These are phyloP conservation scores for Campoletis raptor DNA, from an alignment of 2,888 invertebrate genomes.

Conservation along the genomic window DNA sequence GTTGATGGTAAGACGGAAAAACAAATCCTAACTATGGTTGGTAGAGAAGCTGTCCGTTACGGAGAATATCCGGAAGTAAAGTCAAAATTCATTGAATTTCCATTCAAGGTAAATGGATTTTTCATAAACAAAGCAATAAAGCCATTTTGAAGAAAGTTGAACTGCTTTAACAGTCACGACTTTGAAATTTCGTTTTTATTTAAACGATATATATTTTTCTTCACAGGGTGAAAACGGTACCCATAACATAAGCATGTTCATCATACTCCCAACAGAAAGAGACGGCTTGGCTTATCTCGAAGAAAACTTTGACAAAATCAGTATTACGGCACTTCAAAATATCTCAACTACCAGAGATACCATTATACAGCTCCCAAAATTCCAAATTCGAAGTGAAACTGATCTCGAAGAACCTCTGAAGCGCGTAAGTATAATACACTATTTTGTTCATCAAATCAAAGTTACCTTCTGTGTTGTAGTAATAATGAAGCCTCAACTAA, in stretches of 20 bases:
- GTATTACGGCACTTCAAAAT: neutral
- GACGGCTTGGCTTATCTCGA: slow-evolving; percentile 27
- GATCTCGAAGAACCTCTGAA: too few species aligned
- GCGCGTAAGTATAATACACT: too few species aligned
- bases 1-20: slow-evolving; percentile 86
- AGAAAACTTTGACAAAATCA: slow-evolving; percentile 40
- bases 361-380: slow-evolving; percentile 12
- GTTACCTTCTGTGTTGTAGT: too few species aligned
- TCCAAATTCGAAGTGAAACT: slow-evolving; percentile 29
- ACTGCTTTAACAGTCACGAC: too few species aligned
- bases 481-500: too few species aligned
- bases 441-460: too few species aligned
- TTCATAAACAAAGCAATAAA: too few species aligned
- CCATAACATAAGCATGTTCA: slow-evolving; percentile 47
- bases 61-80: slow-evolving; percentile 86
- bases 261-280: slow-evolving; percentile 50
- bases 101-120: slow-evolving; percentile 86
- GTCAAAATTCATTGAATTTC: slow-evolving; percentile 89
- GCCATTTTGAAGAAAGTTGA: too few species aligned
- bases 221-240: slow-evolving; percentile 15
- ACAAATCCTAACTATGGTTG: slow-evolving; percentile 90
- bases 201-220: too few species aligned
- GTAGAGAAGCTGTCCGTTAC: slow-evolving; percentile 86
- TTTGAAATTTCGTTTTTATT: too few species aligned
- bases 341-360: too few species aligned